Base-by-base conservation (phyloP, 1,140 invertebrate genomes). In the Aphidius ervi region DNA sequence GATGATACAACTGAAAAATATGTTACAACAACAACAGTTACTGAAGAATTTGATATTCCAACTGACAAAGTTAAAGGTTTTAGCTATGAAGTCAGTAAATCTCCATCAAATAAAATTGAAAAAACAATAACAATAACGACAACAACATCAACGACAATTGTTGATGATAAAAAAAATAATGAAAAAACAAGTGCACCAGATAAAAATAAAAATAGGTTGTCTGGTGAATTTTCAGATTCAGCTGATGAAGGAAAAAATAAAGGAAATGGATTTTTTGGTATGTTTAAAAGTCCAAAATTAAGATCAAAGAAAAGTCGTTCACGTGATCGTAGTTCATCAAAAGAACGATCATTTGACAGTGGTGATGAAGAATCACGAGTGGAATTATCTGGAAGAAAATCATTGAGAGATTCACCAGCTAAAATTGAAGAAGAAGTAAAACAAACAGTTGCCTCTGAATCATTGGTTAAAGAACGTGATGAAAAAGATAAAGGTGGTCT, bases 251-350 rank as follows among this genome's bases (percentile, higher is more conserved):
- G 56, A 39, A 71, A 68, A 39, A 70, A 75, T 40, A 76, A 68
- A 56, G 46, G 62, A 1, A 52, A 57, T 9, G 52, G 69, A 5
- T 69, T 79, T 8, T 75, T 78, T 9, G 67, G 71, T n/a, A 76
- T 72, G 39, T 78, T 79, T 9, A 73, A 63, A 58, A 76, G 74
- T 63, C 76, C 77, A 0, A 79, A 72, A 63, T 52, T 70, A 20
- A 65, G 66, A 31, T 63, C 58, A 7, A 69, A 68, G 9, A 74
- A 68, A 10, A 71, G 66, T 56, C 71, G 65, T 40, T 75, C 73
- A 0, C 66, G 63, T 6, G 74, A 77, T 16, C 67, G 69, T 54
- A 71, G 61, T 31, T 57, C 64, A 0, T 65, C 71, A 0, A 71
- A 67, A 47, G 74, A 77, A 6, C 49, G 67, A 1, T 78, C 76